Evolutionary conservation across 1,140 invertebrate genomes (phyloP), one percentile per base, ranked within the genome.

Genomic region (Drosophila insularis): DNA sequence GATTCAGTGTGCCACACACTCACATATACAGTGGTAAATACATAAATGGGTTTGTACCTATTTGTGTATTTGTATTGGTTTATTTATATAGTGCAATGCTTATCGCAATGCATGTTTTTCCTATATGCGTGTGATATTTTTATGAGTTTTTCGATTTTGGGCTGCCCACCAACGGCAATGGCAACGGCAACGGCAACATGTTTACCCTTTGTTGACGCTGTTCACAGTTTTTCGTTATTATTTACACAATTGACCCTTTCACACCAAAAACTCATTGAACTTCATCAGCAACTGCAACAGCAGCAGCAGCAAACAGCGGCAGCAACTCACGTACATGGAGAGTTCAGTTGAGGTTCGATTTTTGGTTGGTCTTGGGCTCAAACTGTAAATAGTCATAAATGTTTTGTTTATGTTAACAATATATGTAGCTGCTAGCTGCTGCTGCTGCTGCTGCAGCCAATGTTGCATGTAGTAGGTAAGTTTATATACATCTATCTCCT

Each of bases 321-420:
- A 61, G 39, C 69, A 73, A 50, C 71, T 81, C 78, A 85, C 78
- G 81, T 84, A 84, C 79, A 23, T 50, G 11, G 7, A 60, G 65
- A 71, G 54, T 78, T 63, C 74, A 71, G 70, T 40, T 71, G 14
- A 23, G 13, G 14, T 37, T 64, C 58, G 62, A 13, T 69, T 56
- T 37, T 64, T 53, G 66, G 17, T 69, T 56, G 69, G 78, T 72
- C 75, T 87, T 64, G 70, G 63, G 79, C 76, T 79, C 72, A 87
- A 62, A 87, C 84, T 89, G 84, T 87, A 87, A 87, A 87, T 89
- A 87, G 84, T 87, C 84, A 87, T 87, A 87, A 87, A 87, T 89
- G 84, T 87, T 87, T 87, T 87, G 84, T 87, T 87, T 87, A 86
- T 86, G 84, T 89, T 87, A 89, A 89, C 84, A 89, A 84, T 87